A percentile compares a stretch with the other conserved stretches of the same genome.
Conservation (phyloP, 2,797 vertebrate genomes). For the Melanotaenia parkinsoni region DNA sequence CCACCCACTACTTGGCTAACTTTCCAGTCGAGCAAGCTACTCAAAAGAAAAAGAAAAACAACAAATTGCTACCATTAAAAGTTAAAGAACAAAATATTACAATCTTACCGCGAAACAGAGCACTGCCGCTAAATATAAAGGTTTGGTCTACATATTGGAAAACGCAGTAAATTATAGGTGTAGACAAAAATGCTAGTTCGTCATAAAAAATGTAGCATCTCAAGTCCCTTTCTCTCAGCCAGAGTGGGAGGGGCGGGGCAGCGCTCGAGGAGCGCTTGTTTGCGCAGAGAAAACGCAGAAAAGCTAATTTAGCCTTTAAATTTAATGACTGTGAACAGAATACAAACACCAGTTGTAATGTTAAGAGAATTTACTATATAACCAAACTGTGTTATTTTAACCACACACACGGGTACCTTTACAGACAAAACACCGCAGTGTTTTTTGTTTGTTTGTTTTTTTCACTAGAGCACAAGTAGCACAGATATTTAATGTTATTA, state of each 20-base stretch:
- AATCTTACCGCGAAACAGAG: conserved; percentile 45
- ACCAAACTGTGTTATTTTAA: not conserved
- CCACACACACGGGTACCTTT: not conserved
- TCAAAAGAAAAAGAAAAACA: conserved; percentile 61
- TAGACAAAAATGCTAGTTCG: conserved; percentile 40
- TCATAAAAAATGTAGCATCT: conserved; percentile 64
- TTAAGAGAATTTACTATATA: not conserved
- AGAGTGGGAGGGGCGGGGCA: conserved; percentile 64
- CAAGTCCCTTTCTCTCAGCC: conserved; percentile 53
- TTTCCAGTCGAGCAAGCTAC: conserved; percentile 70
- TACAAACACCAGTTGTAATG: not conserved
- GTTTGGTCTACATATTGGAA: conserved; percentile 54
- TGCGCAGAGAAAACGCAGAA: conserved; percentile 61
- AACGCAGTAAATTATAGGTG: conserved; percentile 3
- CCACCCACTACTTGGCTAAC: conserved; percentile 61
- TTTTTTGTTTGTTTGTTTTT: not conserved
- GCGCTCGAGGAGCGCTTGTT: conserved; percentile 26
- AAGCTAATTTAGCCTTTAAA: not conserved
- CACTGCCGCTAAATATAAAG: not conserved
- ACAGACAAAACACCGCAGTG: not conserved
- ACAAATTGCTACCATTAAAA: conserved; percentile 41
- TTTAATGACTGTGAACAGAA: not conserved
- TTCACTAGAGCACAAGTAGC: not conserved
- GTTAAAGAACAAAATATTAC: not conserved
- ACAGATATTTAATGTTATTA: too few species aligned